Conservation (phyloP, 2,113 vertebrate genomes). For the Mormoops blainvillei region DNA sequence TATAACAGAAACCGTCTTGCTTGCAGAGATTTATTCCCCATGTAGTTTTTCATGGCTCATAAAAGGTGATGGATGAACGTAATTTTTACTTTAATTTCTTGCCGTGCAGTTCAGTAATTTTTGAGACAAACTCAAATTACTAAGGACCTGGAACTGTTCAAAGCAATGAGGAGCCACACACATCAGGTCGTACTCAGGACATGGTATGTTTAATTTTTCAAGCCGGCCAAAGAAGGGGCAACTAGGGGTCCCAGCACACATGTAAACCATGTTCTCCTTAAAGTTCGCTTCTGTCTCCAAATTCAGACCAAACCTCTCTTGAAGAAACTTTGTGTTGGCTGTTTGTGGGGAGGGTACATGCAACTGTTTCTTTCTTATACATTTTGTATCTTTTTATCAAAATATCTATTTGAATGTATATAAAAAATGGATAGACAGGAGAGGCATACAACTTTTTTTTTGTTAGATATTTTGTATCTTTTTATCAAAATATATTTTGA, state of each 20-base stretch:
- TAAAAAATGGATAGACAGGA: background rate
- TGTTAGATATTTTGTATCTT: background rate
- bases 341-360: background rate
- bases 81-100: constrained; percentile 87
- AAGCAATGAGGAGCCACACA: constrained; percentile 54
- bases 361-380: background rate
- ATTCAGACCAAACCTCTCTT: background rate
- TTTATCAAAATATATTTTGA: background rate
- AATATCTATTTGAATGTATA: background rate
- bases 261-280: background rate
- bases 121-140: constrained; percentile 79
- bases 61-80: constrained; percentile 85
- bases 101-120: constrained; percentile 82
- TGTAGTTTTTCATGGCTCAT: constrained; percentile 84
- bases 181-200: background rate
- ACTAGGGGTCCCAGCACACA: background rate
- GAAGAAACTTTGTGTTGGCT: background rate
- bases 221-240: background rate
- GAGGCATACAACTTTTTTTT: background rate
- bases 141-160: constrained; percentile 70
- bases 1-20: constrained; percentile 69
- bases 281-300: background rate
- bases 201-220: constrained; percentile 38
- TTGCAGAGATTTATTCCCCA: constrained; percentile 79
- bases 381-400: background rate